Base-by-base conservation (phyloP, 2,113 vertebrate genomes). In the Pedetes capensis region DNA sequence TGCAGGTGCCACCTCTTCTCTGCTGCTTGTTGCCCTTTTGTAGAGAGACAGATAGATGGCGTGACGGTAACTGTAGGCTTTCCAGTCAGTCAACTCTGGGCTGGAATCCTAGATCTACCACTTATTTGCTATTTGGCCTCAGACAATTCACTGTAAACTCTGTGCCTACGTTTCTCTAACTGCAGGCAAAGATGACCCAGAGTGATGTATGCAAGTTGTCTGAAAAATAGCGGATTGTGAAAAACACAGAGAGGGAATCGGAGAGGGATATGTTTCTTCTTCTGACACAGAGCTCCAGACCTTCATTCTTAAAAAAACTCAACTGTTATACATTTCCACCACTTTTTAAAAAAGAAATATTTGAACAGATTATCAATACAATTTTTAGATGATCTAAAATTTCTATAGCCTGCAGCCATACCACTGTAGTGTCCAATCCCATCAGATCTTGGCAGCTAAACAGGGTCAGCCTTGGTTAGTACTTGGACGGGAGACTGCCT, bases 21-120 rank as follows among this genome's bases (percentile, higher is more conserved):
- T n/a, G n/a, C 5, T 9, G 0, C 1, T 42, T n/a, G n/a, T n/a
- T n/a, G n/a, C n/a, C n/a, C 81, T 53, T 6, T 11, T 34, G 53
- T 29, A 39, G 39, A 80, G 42, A 68, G 61, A 59, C 0, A 13
- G 39, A 32, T 76, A 72, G 39, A 69, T 27, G 27, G 16, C 12
- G 14, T 22, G 2, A 78, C 63, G 6, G 55, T 16, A 23, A 22
- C 12, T 6, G 20, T 32, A 6, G 47, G 27, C 75, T 81, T 74
- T 29, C 10, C 32, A 37, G 74, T 69, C 23, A 11, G 80, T 42
- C 53, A n/a, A 27, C 29, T 22, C 14, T 1, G 42, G 8, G n/a
- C 16, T 51, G 13, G 63, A 47, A n/a, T 71, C 51, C 71, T n/a
- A 17, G 34, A 12, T 25, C 39, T 71, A 32, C 44, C 17, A 9